Conservation (phyloP, 2,113 vertebrate species). For the Myrmecobius fasciatus region DNA sequence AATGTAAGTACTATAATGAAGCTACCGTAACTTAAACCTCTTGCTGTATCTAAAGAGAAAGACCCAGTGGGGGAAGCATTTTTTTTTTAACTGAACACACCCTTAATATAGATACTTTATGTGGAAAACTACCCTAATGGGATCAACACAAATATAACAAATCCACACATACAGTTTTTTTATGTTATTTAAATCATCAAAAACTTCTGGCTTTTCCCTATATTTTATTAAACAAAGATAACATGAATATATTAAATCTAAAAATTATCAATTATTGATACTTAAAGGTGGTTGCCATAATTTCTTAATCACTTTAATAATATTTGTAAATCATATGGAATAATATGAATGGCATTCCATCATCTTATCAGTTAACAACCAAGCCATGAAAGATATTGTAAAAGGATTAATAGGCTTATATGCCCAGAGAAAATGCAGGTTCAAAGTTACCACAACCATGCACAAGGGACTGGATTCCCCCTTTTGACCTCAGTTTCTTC, state of each 20-base stretch:
- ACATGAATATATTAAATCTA: constrained; percentile 43
- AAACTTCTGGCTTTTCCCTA: neutral
- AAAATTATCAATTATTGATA: constrained; percentile 21
- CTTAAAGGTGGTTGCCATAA: neutral
- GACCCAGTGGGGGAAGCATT: neutral
- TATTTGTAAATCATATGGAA: neutral
- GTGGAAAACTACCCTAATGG: neutral
- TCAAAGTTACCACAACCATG: neutral
- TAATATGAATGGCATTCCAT: constrained; percentile 27
- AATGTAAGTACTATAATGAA: neutral
- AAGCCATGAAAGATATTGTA: neutral
- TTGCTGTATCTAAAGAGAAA: neutral
- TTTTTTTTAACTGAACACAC: neutral
- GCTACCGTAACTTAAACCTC: neutral
- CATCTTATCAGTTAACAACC: neutral
- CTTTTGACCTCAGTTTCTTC: no score
- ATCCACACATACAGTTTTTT: neutral
- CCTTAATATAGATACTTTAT: neutral
- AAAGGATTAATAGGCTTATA: neutral
- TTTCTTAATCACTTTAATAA: constrained; percentile 26
- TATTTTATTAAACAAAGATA: neutral
- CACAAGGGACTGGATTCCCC: no score
- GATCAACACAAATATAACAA: neutral
- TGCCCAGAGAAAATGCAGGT: no score
- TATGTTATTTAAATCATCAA: neutral